Percentiles rank a stretch among this genome's conserved stretches.
These are phyloP conservation scores for Thalassophryne amazonica DNA, from an alignment of 2,797 vertebrate species.

Conservation along the genomic window DNA sequence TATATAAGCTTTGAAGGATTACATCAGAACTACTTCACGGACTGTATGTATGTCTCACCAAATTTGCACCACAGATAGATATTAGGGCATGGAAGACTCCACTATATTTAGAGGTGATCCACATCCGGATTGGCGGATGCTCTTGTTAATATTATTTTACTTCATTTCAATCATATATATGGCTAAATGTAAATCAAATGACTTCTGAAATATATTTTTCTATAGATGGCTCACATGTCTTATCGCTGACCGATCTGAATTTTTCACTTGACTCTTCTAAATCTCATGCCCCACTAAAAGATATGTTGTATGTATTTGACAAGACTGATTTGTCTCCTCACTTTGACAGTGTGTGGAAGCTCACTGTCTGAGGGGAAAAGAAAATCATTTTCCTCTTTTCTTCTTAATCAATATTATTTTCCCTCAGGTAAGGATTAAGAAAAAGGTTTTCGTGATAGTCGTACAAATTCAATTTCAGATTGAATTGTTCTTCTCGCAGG, in stretches of 20 bases:
- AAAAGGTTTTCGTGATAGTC: slow-evolving; percentile 66
- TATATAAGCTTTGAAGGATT: too few species aligned
- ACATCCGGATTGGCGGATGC: too few species aligned
- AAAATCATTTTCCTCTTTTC: slow-evolving; percentile 66
- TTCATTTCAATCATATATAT: too few species aligned
- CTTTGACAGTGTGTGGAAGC: slow-evolving; percentile 37
- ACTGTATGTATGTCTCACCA: too few species aligned
- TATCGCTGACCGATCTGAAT: not conserved
- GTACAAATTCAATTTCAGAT: slow-evolving; percentile 74
- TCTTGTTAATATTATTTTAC: too few species aligned
- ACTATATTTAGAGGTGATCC: too few species aligned
- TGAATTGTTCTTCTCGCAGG: slow-evolving; percentile 75
- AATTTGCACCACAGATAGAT: too few species aligned
- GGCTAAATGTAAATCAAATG: too few species aligned
- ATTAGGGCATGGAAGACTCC: too few species aligned
- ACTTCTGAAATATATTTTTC: too few species aligned
- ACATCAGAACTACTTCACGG: too few species aligned
- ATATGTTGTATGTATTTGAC: not conserved
- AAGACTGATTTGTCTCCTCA: slow-evolving; percentile 20
- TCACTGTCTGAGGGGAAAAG: slow-evolving; percentile 41
- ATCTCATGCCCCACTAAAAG: too few species aligned
- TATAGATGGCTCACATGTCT: not conserved
- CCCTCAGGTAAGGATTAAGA: slow-evolving; percentile 73
- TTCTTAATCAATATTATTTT: slow-evolving; percentile 76
- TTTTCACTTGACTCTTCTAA: not conserved